Base-by-base conservation (phyloP, 2,888 invertebrate species). In the Troides oblongomaculatus region DNA sequence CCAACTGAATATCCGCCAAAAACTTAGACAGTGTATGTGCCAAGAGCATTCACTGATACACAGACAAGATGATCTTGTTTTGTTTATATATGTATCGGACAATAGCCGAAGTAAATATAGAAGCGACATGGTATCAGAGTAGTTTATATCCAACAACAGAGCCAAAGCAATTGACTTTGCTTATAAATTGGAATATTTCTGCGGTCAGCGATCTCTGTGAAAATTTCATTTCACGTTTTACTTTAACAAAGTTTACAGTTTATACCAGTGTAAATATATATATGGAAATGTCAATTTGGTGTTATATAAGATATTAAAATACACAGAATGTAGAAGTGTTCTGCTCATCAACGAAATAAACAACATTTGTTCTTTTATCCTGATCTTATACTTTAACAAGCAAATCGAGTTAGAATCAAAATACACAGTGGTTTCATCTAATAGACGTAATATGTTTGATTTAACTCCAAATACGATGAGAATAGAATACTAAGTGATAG, bases 31-130 rank as follows among this genome's bases (percentile, higher is more conserved):
- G 61, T 62, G 58, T 72, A 66, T 72, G 78, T 79, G 82, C 81
- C 82, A 83, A 83, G 76, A 78, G 71, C 71, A 70, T 77, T 76
- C 73, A 72, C 74, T 74, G 74, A 77, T 77, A 77, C 76, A 76
- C 71, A 77, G 21, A 77, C 75, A 72, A 71, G 57, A 71, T 75
- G 75, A 76, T 76, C 74, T 75, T 69, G 61, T 73, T 74, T 74
- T 73, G 69, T 73, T 73, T 74, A 69, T 58, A 30, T 30, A 64
- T 67, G 64, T 62, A 69, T 67, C 66, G 59, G 25, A 68, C 64
- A 64, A 71, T 70, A 66, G 59, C 69, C 64, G 70, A 69, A 71
- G 57, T 62, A 70, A 69, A 69, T 69, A 70, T 66, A 65, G 25
- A 50, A 65, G 66, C 64, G 64, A 74, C 67, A 64, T 69, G 66